These are phyloP conservation scores for Entomyzon cyanotis DNA, from an alignment of 2,113 vertebrate species.

Conservation along the genomic window DNA sequence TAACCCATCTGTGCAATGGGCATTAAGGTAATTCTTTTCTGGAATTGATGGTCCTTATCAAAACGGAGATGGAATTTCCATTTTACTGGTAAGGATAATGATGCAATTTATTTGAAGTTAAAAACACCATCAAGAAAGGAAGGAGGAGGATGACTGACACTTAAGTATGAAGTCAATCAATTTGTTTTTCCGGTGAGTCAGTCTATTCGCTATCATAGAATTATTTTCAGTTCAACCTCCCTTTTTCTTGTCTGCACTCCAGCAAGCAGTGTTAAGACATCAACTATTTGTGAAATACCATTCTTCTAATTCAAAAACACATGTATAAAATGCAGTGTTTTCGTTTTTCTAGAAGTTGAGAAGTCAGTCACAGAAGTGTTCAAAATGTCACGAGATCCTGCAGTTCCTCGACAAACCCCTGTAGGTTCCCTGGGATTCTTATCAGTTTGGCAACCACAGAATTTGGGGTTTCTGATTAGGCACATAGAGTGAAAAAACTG, in stretches of 20 bases:
- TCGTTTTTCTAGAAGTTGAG: not conserved
- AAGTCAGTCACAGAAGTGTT: not conserved
- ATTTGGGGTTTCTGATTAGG: not conserved
- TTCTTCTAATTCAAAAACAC: slow-evolving; percentile 9
- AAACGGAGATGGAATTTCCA: not conserved
- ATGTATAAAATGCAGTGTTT: not conserved
- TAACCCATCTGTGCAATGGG: not conserved
- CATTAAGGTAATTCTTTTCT: slow-evolving; percentile 22
- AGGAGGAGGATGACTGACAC: not conserved
- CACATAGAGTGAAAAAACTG: not conserved
- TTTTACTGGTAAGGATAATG: slow-evolving; percentile 31
- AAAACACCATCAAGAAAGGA: not conserved
- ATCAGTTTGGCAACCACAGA: not conserved
- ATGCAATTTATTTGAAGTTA: slow-evolving; percentile 12
- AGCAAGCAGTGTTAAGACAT: not conserved
- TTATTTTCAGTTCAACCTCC: not conserved
- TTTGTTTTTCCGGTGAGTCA: slow-evolving; percentile 18
- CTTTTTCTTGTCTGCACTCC: slow-evolving; percentile 13
- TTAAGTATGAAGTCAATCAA: slow-evolving; percentile 10
- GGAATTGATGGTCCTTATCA: slow-evolving; percentile 5
- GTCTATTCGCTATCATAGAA: not conserved
- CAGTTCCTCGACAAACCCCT: not conserved
- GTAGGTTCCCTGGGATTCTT: not conserved
- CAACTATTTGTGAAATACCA: not conserved
- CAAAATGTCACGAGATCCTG: not conserved